phyloP scores from a whole-genome alignment of 2,888 invertebrate genomes.

The Shargacucullia verbasci region DNA sequence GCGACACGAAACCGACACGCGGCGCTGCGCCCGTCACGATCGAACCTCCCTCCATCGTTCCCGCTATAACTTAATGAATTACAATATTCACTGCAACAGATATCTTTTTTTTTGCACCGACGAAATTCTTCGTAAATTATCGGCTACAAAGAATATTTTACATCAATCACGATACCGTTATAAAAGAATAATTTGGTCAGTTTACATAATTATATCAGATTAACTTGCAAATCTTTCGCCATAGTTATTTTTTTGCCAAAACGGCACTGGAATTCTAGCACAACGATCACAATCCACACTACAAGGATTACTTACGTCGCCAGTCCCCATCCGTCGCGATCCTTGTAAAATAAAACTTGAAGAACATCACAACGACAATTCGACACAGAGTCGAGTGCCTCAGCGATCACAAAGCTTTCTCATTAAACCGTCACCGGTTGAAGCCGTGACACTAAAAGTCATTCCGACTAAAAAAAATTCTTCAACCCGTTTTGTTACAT shows the following conservation, averaged over 20 bases:
- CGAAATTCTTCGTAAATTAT: slow-evolving; percentile 55
- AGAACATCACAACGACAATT: slow-evolving; percentile 79
- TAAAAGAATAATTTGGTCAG: slow-evolving; percentile 49
- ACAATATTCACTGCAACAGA: slow-evolving; percentile 46
- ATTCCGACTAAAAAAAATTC: slow-evolving; percentile 80
- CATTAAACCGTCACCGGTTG: slow-evolving; percentile 86
- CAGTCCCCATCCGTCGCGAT: slow-evolving; percentile 67
- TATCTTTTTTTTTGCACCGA: slow-evolving; percentile 44
- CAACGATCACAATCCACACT: slow-evolving; percentile 31
- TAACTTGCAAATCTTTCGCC: slow-evolving; percentile 41
- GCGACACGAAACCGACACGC: slow-evolving; percentile 52
- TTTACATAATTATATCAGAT: slow-evolving; percentile 55
- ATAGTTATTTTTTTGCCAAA: slow-evolving; percentile 21
- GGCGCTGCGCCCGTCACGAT: slow-evolving; percentile 47
- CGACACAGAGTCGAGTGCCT: slow-evolving; percentile 84
- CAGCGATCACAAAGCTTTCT: slow-evolving; percentile 86
- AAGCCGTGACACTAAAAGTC: slow-evolving; percentile 86
- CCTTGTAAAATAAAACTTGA: slow-evolving; percentile 78
- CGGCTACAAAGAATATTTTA: slow-evolving; percentile 52
- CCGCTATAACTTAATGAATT: slow-evolving; percentile 53
- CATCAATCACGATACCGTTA: slow-evolving; percentile 59
- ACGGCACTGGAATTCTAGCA: slow-evolving; percentile 24
- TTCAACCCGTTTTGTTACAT: slow-evolving; percentile 82
- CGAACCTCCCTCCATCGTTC: slow-evolving; percentile 21
- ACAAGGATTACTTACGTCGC: slow-evolving; percentile 49